A percentile compares a stretch with the other conserved stretches of the same genome.
Conservation (phyloP, 2,113 vertebrate species). For the Dipodomys merriami region DNA sequence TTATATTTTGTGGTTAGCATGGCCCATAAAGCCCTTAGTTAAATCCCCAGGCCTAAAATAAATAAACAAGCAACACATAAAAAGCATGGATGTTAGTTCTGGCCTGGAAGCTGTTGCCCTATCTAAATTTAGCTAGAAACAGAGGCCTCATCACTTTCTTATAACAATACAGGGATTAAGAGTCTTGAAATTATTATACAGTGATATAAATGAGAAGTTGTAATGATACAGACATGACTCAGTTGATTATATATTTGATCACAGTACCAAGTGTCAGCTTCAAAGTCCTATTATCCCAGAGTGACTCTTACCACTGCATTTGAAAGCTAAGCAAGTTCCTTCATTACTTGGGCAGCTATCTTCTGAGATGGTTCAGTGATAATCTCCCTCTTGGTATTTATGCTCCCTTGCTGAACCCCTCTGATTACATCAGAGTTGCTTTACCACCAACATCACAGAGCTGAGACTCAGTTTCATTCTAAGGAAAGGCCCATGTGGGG, state of each 20-base stretch:
- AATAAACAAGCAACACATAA: too few relatives aligned
- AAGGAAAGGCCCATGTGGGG: neutral
- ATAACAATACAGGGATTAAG: neutral
- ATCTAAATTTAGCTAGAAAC: neutral
- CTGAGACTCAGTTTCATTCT: neutral
- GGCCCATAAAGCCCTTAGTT: neutral
- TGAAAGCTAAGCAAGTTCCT: neutral
- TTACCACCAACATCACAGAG: neutral
- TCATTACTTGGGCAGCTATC: neutral
- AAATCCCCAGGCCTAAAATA: neutral
- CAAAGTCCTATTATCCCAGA: neutral
- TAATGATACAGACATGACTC: constrained; percentile 1
- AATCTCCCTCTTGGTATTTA: neutral
- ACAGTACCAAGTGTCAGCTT: neutral
- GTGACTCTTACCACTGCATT: neutral
- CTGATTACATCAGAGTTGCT: neutral
- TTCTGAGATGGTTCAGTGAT: neutral
- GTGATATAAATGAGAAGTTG: neutral
- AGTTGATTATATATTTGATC: constrained; percentile 49
- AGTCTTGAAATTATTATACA: neutral
- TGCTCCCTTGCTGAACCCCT: too few relatives aligned
- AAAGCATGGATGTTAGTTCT: neutral
- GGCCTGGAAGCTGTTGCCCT: neutral
- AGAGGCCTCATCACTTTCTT: neutral
- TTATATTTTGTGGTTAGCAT: neutral